phyloP scores from a whole-genome alignment of 2,797 vertebrate genomes.

The Danionella dracula region DNA sequence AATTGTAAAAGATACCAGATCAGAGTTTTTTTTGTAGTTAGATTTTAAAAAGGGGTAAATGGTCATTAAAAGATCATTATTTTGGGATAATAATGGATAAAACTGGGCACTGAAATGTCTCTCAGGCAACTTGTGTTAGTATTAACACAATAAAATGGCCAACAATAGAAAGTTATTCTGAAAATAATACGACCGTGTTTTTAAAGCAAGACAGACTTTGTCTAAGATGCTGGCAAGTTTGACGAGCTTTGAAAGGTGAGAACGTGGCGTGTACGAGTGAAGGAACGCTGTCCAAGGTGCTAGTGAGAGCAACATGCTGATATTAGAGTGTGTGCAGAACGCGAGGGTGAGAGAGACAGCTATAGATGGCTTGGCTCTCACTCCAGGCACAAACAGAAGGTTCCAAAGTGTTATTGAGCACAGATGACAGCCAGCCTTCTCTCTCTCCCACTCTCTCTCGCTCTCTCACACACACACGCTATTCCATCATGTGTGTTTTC shows the following conservation, averaged over 20 bases:
- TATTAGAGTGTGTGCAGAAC: conserved; percentile 12
- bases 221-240: conserved; percentile 44
- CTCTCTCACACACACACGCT: conserved; percentile 8
- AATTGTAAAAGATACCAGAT: no score
- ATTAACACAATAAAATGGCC: no score
- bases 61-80: no score
- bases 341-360: conserved; percentile 14
- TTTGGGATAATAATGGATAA: no score
- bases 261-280: conserved; percentile 35
- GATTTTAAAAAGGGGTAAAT: no score
- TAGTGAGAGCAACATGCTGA: conserved; percentile 7
- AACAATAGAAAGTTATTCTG: conserved; percentile 9
- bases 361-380: conserved; percentile 44
- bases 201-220: conserved; percentile 37
- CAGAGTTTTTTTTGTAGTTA: no score
- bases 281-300: conserved; percentile 38
- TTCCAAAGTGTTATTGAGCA: conserved; percentile 38
- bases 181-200: conserved; percentile 16
- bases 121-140: no score
- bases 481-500: conserved; percentile 32
- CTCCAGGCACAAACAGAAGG: conserved; percentile 47
- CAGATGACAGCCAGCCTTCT: conserved; percentile 32
- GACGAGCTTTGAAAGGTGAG: conserved; percentile 41
- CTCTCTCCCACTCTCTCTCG: conserved; percentile 5
- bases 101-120: no score